Base-by-base conservation (phyloP, 2,888 invertebrate genomes). In the Drosophila kuntzei region DNA sequence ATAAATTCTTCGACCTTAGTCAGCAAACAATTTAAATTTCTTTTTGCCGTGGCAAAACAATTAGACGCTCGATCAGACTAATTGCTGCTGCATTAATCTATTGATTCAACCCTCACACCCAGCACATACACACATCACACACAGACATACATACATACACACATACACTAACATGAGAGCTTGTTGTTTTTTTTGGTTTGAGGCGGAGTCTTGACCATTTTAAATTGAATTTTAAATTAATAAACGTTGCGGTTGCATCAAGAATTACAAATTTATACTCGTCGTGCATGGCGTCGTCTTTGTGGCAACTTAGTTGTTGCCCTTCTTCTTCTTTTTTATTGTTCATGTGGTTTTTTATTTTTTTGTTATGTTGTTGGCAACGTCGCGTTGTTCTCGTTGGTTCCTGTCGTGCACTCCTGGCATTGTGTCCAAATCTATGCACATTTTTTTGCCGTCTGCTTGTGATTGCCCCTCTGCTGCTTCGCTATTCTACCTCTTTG, bases 191-290 rank as follows among this genome's bases (percentile, higher is more conserved):
- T 43, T 62, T 54, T 46, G 63, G 47, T 49, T 53, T 22, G 12
- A 47, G 32, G 36, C 47, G 29, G 9, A 44, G 59, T 57, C 82
- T 73, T 84, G 87, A 80, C 81, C 85, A 89, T 83, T 80, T 83
- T 72, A 90, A 89, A 90, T 90, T 89, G 90, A 89, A 90, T 89
- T 89, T 89, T 87, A 90, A 89, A 89, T 90, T 90, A 90, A 89
- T 89, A 90, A 90, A 88, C 79, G 88, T 80, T 86, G 83, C 71
- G 89, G 90, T 72, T 81, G 74, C 86, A 79, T 82, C 88, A 83
- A 75, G 86, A 82, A 89, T 90, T 81, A 90, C 90, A 90, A 90
- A 90, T 90, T 90, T 89, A 89, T 89, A 79, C 62, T 77, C 71
- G 69, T 67, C 66, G 68, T 81, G 70, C 66, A 66, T 62, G 57